phyloP scores from a whole-genome alignment of 2,888 invertebrate genomes.

The Athripsodes cinereus region DNA sequence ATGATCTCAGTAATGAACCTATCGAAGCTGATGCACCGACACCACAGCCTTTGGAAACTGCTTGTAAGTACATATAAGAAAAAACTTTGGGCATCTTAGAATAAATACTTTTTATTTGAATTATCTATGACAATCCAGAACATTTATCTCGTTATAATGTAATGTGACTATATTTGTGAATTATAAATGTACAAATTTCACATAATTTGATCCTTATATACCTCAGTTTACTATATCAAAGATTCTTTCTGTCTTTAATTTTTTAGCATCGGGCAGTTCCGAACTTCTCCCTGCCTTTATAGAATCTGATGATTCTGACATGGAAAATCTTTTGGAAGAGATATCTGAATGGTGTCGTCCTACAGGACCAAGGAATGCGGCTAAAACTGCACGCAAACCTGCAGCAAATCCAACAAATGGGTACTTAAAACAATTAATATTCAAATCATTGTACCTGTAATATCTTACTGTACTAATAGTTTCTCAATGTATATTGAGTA shows the following conservation, averaged over 20 bases:
- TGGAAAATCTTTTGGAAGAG: slow-evolving; percentile 71
- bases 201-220: neutral
- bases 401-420: neutral
- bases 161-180: too few species aligned
- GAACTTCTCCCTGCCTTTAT: slow-evolving; percentile 57
- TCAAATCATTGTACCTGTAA: too few species aligned
- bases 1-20: slow-evolving; percentile 11
- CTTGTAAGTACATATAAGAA: neutral
- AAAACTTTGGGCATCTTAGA: neutral
- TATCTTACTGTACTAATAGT: too few species aligned
- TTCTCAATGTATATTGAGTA: too few species aligned
- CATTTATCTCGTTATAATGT: too few species aligned
- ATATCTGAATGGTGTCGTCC: slow-evolving; percentile 36
- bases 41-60: neutral
- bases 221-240: too few species aligned
- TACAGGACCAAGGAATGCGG: neutral
- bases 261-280: slow-evolving; percentile 22
- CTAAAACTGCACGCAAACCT: neutral
- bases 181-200: too few species aligned
- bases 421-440: neutral
- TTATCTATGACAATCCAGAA: too few species aligned
- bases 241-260: neutral
- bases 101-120: neutral
- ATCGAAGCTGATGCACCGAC: slow-evolving; percentile 6
- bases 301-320: slow-evolving; percentile 77